These are phyloP conservation scores for Mystacides longicornis DNA, from an alignment of 2,888 invertebrate species.

Conservation along the genomic window DNA sequence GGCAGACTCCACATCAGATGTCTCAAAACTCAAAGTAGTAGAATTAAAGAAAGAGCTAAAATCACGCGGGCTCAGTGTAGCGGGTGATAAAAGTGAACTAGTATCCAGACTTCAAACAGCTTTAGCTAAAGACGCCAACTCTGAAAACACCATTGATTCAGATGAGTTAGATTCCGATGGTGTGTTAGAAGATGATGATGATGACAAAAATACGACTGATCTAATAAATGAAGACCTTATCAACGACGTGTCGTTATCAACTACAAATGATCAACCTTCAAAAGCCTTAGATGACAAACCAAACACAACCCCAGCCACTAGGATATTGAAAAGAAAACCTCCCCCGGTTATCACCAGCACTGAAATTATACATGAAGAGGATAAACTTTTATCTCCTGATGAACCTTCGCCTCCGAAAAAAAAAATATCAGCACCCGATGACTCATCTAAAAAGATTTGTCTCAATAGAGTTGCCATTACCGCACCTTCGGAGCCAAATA, in stretches of 20 bases:
- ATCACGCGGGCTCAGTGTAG: constrained; percentile 60
- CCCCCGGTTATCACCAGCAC: constrained; percentile 15
- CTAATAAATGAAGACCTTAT: constrained; percentile 38
- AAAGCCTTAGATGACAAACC: constrained; percentile 1
- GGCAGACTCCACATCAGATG: constrained; percentile 23
- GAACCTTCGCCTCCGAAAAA: constrained; percentile 13
- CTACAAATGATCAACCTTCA: constrained; percentile 24
- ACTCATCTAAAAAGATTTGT: constrained; percentile 51
- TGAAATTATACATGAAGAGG: constrained; percentile 18
- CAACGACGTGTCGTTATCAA: constrained; percentile 40
- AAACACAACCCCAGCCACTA: constrained; percentile 15
- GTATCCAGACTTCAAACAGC: constrained; percentile 63
- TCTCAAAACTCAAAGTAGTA: constrained; percentile 56
- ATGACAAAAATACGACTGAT: constrained; percentile 38
- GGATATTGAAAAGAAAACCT: constrained; percentile 28
- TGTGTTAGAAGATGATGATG: constrained; percentile 48
- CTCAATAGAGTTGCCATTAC: constrained; percentile 48
- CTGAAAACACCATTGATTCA: constrained; percentile 40
- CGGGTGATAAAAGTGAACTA: constrained; percentile 78
- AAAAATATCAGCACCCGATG: constrained; percentile 10
- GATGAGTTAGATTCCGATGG: constrained; percentile 49
- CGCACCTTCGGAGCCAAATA: constrained; percentile 23
- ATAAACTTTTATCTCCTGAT: constrained; percentile 18
- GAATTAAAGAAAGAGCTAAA: constrained; percentile 80
- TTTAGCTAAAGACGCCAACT: constrained; percentile 28